A percentile compares a stretch with the other conserved stretches of the same genome.
phyloP scores from a whole-genome alignment of 2,888 invertebrate species.

The Caenorhabditis plicata region DNA sequence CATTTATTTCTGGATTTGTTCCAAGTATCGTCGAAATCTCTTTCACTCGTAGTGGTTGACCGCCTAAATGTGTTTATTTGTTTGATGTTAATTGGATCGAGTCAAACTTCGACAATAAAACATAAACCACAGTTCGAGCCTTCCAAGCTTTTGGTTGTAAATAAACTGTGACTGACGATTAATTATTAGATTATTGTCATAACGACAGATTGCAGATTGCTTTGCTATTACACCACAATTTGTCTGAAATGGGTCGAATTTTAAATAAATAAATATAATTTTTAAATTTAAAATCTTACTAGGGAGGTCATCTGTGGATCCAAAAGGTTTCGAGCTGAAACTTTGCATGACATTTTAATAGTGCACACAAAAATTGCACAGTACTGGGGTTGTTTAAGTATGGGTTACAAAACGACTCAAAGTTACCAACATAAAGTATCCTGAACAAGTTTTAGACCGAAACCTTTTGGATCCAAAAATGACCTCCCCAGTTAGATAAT shows the following conservation, averaged over 20 bases:
- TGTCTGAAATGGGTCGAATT: slow-evolving; percentile 8
- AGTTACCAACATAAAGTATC: no score
- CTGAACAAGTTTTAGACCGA: no score
- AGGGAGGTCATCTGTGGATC: neutral
- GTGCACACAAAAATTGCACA: no score
- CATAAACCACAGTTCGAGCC: slow-evolving; percentile 34
- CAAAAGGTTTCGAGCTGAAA: neutral
- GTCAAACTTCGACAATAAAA: slow-evolving; percentile 24
- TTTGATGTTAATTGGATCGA: neutral
- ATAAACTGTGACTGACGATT: slow-evolving; percentile 28
- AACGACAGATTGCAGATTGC: slow-evolving; percentile 29
- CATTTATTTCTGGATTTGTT: slow-evolving; percentile 31
- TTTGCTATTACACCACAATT: slow-evolving; percentile 25
- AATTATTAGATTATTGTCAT: slow-evolving; percentile 15
- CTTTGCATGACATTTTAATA: no score
- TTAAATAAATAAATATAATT: neutral
- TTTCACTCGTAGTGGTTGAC: slow-evolving; percentile 16
- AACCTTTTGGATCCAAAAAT: no score
- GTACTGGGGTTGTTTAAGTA: no score
- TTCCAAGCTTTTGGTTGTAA: slow-evolving; percentile 13
- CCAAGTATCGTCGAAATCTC: slow-evolving; percentile 30
- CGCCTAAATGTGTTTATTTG: slow-evolving; percentile 4
- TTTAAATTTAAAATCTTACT: neutral
- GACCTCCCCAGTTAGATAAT: no score
- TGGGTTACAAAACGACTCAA: no score